Base-by-base conservation (phyloP, 2,797 vertebrate genomes). In the Anguilla obscura region DNA sequence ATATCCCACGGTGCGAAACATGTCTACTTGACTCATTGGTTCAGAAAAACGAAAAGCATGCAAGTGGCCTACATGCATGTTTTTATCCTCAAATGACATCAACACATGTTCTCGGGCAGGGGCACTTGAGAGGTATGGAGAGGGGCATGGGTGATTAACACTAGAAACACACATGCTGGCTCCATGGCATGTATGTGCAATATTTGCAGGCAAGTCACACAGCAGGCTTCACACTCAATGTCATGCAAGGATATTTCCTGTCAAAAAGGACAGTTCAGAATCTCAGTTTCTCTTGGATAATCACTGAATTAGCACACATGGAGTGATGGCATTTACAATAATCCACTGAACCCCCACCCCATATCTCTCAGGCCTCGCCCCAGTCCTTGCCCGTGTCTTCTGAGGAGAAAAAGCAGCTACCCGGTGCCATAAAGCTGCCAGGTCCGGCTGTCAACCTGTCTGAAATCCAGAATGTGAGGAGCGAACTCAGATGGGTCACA, bases 381-480 rank as follows among this genome's bases (percentile, higher is more conserved):
- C 36, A 90, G 84, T 92, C 92, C 7, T 87, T 90, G 0, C 86
- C 92, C 2, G 90, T 84, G 56, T 92, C 94, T n/a, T 96, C 97
- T 33, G 97, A 97, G 89, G 96, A 97, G 87, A 99, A 97, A 95
- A 98, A 99, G 93, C 87, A 92, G 5, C 91, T 98, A 89, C 97
- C 97, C 9, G 98, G 98, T 69, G 97, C 97, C 0, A 96, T 97
- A 90, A 99, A 98, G 91, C 96, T 98, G 88, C 98, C 97, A 3
- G 98, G 98, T 4, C 98, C 97, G 5, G 95, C 96, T 0, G 97
- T 99, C 66, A 97, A 99, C 94, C 96, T 99, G 21, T 97, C 97
- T 27, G 98, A 99, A 95, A 97, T 99, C 89, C 97, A 99, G 94
- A 99, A 98, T 85, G 96, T 98, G 92, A 99, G 98, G 94, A 99